phyloP scores from a whole-genome alignment of 2,797 vertebrate genomes.

The Miichthys miiuy region DNA sequence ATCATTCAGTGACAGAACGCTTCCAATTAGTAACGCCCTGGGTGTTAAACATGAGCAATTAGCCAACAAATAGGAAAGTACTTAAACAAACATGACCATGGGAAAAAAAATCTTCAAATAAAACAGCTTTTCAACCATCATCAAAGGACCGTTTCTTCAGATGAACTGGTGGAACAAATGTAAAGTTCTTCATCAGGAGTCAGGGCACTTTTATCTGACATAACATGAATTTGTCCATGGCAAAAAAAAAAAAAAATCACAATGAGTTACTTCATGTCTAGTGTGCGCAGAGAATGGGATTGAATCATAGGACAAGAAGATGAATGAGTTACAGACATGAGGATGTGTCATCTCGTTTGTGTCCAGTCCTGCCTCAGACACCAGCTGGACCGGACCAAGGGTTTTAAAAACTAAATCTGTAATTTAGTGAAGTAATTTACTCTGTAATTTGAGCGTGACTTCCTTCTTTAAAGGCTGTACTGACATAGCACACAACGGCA shows the following conservation, averaged over 20 bases:
- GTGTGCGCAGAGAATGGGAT: slow-evolving; percentile 41
- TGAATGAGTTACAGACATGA: slow-evolving; percentile 46
- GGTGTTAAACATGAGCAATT: slow-evolving; percentile 56
- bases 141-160: slow-evolving; percentile 61
- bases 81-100: slow-evolving; percentile 38
- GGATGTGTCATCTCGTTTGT: slow-evolving; percentile 37
- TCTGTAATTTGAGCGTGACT: slow-evolving; percentile 54
- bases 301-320: slow-evolving; percentile 63
- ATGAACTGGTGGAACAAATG: slow-evolving; percentile 48
- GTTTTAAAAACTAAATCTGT: slow-evolving; percentile 40
- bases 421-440: slow-evolving; percentile 47
- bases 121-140: slow-evolving; percentile 35
- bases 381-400: slow-evolving; percentile 28
- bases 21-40: slow-evolving; percentile 27
- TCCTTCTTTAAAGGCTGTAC: slow-evolving; percentile 3
- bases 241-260: slow-evolving; percentile 35
- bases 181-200: slow-evolving; percentile 29
- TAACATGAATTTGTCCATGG: slow-evolving; percentile 46
- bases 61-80: slow-evolving; percentile 42
- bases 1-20: slow-evolving; percentile 17
- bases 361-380: slow-evolving; percentile 32
- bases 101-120: slow-evolving; percentile 30
- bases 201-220: slow-evolving; percentile 54
- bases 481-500: slow-evolving; percentile 13
- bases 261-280: slow-evolving; percentile 60